Evolutionary conservation across 2,888 invertebrate genomes (phyloP).

Genomic region (Antheraea yamamai): DNA sequence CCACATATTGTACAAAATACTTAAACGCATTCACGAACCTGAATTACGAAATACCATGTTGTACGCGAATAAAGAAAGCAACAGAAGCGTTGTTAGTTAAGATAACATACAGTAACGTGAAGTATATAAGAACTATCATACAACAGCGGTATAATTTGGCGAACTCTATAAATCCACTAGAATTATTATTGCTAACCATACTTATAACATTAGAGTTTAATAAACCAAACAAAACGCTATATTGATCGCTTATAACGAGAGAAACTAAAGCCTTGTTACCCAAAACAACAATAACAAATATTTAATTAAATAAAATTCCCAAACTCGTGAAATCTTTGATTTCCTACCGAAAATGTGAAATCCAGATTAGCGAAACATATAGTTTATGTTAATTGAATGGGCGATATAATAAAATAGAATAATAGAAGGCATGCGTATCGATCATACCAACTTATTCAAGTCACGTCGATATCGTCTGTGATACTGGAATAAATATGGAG

Average conservation of each 20-base stretch:
- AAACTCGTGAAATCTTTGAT: neutral
- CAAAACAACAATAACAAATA: neutral
- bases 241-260: neutral
- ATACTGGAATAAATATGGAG: constrained; percentile 72
- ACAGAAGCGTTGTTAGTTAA: too few species aligned
- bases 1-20: too few species aligned
- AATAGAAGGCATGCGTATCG: constrained; percentile 29
- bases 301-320: neutral
- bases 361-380: neutral
- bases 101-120: too few species aligned
- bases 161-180: too few species aligned
- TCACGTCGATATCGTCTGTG: constrained; percentile 53
- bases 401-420: constrained; percentile 17
- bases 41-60: too few species aligned
- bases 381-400: neutral
- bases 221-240: neutral
- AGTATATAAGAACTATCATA: too few species aligned
- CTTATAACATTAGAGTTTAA: too few species aligned
- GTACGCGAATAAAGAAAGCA: too few species aligned
- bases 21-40: too few species aligned
- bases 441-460: constrained; percentile 25
- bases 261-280: neutral
- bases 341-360: neutral
- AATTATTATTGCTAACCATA: too few species aligned
- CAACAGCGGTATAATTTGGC: too few species aligned